Base-by-base conservation (phyloP, 2,113 vertebrate genomes). In the Chrysochloris asiatica region DNA sequence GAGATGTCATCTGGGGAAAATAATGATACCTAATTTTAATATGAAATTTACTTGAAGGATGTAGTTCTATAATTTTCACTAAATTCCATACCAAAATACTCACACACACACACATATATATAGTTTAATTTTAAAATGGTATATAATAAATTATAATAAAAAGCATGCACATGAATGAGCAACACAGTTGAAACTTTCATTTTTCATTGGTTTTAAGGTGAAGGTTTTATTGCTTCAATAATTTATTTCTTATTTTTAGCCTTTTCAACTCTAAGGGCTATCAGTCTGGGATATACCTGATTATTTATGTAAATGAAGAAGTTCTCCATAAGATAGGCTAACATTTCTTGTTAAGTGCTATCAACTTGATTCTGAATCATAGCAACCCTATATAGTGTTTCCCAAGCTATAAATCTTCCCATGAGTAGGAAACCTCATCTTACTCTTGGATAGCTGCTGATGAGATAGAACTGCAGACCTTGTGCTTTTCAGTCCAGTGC, bases 151-250 rank as follows among this genome's bases (percentile, higher is more conserved):
- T 59, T 48, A 67, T 2, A 65, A 41, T 77, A 77, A 33, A 45
- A 84, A 22, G 22, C 63, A 22, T 36, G 17, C 12, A 36, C 69
- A 19, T 47, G 10, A 52, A 47, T 56, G 3, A 67, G 12, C 24
- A 79, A 38, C 65, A 52, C 7, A 6, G 21, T 71, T 85, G 36
- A 1, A 3, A 47, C 0, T 61, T 75, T 8, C 38, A 45, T 63
- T 41, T 28, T 38, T 69, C 28, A 65, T 77, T 72, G 72, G 22
- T 17, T 88, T 91, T 88, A 28, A 13, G 17, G 4, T 6, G 16
- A 81, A 95, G 59, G 26, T 50, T 30, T 10, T 19, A 67, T 88
- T 36, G 19, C 36, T 89, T 83, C 61, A 90, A 52, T 22, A 93
- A 86, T 33, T 61, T 8, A 75, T 21, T 43, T 67, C 13, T 94